Percentiles rank a stretch among this genome's conserved stretches.
These are phyloP conservation scores for Trachelus tabidus DNA, from an alignment of 2,888 invertebrate genomes.

Conservation along the genomic window DNA sequence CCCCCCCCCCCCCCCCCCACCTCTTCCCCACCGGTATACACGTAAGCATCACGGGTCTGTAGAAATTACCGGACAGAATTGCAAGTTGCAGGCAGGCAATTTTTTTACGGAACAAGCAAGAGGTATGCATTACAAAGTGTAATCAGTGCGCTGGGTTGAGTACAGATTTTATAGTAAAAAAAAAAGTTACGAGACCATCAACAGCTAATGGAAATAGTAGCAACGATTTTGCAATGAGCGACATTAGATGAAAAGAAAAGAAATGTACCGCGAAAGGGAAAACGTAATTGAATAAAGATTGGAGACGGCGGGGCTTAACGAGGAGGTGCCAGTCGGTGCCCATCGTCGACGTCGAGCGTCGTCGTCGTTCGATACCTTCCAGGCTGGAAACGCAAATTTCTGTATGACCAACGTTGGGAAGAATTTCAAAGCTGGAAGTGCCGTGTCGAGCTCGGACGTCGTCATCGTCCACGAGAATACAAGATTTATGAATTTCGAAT, in stretches of 20 bases:
- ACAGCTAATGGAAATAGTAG: neutral
- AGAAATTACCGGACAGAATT: neutral
- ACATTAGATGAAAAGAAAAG: neutral
- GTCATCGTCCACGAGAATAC: neutral
- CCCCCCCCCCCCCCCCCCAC: too few relatives aligned
- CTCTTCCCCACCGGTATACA: neutral
- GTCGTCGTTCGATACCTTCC: neutral
- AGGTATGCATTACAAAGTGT: neutral
- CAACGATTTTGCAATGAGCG: neutral
- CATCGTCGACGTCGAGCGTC: constrained; percentile 29
- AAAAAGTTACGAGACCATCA: too few relatives aligned
- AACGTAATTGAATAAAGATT: constrained; percentile 5
- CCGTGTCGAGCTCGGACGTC: constrained; percentile 24
- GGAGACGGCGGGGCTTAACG: constrained; percentile 11
- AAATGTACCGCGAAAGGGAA: neutral
- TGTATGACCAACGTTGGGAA: neutral
- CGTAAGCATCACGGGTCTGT: neutral
- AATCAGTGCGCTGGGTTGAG: neutral
- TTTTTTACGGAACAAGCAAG: neutral
- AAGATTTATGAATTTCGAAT: neutral
- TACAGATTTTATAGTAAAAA: neutral
- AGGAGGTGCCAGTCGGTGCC: constrained; percentile 32
- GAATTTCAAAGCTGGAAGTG: constrained; percentile 25
- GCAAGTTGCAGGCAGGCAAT: neutral
- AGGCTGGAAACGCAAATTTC: neutral